phyloP scores from a whole-genome alignment of 2,888 invertebrate genomes.

The Schrankia costaestrigalis region DNA sequence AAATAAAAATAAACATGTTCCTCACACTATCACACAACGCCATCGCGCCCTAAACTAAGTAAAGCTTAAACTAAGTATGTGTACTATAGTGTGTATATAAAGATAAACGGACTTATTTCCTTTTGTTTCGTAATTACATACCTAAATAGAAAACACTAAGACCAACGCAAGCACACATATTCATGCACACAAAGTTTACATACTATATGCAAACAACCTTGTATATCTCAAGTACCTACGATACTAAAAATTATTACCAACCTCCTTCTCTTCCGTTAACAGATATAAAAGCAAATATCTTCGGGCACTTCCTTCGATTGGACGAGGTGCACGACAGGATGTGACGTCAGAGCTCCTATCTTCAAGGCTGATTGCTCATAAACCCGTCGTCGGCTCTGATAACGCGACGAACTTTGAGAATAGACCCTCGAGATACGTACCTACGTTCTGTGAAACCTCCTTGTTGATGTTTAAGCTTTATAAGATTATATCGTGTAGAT shows the following conservation, averaged over 20 bases:
- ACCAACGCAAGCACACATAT: too few relatives aligned
- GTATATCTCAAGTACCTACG: too few relatives aligned
- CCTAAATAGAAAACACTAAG: too few relatives aligned
- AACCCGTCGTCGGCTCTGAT: conserved; percentile 43
- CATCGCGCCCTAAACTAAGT: too few relatives aligned
- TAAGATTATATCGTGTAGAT: conserved; percentile 18
- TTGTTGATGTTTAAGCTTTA: conserved; percentile 19
- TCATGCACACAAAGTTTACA: too few relatives aligned
- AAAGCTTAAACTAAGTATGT: too few relatives aligned
- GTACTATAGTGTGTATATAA: too few relatives aligned
- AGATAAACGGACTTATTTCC: too few relatives aligned
- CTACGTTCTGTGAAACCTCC: conserved; percentile 14
- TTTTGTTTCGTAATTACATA: too few relatives aligned
- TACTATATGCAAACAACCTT: too few relatives aligned
- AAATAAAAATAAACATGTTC: too few relatives aligned
- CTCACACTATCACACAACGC: too few relatives aligned
- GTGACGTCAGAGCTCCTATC: conserved; percentile 57
- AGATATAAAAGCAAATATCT: conserved; percentile 34
- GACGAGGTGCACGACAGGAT: conserved; percentile 47
- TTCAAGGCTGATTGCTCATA: conserved; percentile 56
- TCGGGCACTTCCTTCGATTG: conserved; percentile 37
- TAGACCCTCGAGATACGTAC: conserved; percentile 28
- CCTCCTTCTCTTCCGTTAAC: conserved; percentile 6
- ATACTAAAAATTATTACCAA: conserved; percentile 7
- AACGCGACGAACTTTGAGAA: conserved; percentile 36